Conservation (phyloP, 2,797 vertebrate species). For the Hephaestus fuliginosus region DNA sequence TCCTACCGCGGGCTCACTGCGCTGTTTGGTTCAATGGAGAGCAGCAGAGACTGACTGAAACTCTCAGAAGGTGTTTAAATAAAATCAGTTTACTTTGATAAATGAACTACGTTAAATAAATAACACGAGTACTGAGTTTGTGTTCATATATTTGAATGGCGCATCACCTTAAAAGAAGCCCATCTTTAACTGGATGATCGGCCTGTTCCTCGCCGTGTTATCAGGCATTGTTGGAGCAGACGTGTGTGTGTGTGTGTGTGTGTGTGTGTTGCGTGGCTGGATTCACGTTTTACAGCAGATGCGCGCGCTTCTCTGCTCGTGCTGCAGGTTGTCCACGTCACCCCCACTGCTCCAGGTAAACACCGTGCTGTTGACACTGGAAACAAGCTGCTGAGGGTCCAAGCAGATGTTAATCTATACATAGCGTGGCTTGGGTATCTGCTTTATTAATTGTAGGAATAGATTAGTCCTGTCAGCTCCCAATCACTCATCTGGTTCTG, state of each 20-base stretch:
- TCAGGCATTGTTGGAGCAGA: background rate
- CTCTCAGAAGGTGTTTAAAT: background rate
- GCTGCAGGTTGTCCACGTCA: conserved; percentile 20
- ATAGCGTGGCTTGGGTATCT: conserved; percentile 86
- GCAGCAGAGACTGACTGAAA: conserved; percentile 9
- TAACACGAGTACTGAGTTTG: background rate
- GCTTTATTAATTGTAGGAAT: conserved; percentile 71
- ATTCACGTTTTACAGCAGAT: background rate
- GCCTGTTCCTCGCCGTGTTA: background rate
- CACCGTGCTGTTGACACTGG: conserved; percentile 48
- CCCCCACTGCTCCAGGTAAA: conserved; percentile 64
- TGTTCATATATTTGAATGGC: background rate
- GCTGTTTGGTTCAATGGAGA: background rate
- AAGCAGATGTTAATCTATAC: conserved; percentile 81
- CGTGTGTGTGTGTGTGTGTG: too few species aligned
- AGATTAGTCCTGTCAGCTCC: conserved; percentile 63
- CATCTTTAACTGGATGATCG: background rate
- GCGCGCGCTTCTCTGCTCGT: background rate
- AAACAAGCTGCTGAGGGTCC: conserved; percentile 60
- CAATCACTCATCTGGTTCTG: conserved; percentile 33
- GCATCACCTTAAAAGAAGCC: accelerated
- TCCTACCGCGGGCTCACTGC: conserved; percentile 43
- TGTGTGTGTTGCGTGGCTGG: background rate
- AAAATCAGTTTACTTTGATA: background rate
- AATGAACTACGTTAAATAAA: background rate